Percentiles rank a stretch among this genome's conserved stretches.
phyloP scores from a whole-genome alignment of 2,888 invertebrate genomes.

The Caenorhabditis imperialis region DNA sequence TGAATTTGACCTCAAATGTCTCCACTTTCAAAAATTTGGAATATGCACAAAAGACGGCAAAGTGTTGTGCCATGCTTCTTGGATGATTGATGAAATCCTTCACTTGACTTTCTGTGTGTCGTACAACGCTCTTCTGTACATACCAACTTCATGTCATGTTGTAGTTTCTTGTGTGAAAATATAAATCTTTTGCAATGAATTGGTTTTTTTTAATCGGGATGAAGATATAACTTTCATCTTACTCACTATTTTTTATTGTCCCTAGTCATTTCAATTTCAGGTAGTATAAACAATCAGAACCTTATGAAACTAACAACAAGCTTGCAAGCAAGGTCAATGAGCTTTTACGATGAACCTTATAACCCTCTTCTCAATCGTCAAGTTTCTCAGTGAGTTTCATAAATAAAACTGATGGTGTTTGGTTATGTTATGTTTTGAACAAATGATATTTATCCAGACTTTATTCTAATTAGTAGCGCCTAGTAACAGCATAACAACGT shows the following conservation, averaged over 20 bases:
- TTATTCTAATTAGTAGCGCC: constrained; percentile 11
- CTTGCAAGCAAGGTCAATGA: constrained; percentile 36
- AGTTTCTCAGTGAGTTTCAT: constrained; percentile 36
- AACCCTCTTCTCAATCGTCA: constrained; percentile 45
- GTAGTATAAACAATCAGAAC: too few relatives aligned
- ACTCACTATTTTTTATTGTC: too few relatives aligned
- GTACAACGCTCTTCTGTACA: constrained; percentile 54
- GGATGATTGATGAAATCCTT: constrained; percentile 60
- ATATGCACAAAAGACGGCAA: constrained; percentile 38
- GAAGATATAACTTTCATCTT: too few relatives aligned
- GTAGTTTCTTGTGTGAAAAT: too few relatives aligned
- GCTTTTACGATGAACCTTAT: constrained; percentile 54
- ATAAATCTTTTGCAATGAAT: constrained; percentile 42
- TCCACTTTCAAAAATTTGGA: constrained; percentile 23
- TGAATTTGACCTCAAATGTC: constrained; percentile 31
- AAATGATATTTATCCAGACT: not conserved
- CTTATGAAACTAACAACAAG: constrained; percentile 43
- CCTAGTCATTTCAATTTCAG: too few relatives aligned
- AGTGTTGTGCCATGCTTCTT: constrained; percentile 20
- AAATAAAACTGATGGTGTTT: not conserved
- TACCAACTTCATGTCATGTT: too few relatives aligned
- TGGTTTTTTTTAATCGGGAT: too few relatives aligned
- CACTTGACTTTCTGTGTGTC: constrained; percentile 55
- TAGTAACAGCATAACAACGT: constrained; percentile 18
- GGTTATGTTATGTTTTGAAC: not conserved